phyloP scores from a whole-genome alignment of 2,888 invertebrate genomes.

The Epicampocera succincta region DNA sequence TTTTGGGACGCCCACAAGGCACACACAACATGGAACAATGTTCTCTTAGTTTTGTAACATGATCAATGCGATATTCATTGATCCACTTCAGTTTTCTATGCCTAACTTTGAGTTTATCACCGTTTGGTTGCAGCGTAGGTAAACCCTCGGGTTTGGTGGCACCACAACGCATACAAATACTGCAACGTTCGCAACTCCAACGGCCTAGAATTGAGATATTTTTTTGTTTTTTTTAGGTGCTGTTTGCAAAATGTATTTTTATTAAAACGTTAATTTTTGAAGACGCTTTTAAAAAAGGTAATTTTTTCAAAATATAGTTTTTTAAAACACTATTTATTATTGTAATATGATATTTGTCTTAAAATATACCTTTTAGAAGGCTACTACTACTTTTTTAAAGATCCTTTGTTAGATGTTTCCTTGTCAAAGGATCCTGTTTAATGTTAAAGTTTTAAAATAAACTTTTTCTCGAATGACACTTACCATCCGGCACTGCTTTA shows the following conservation, averaged over 20 bases:
- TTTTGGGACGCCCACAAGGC: constrained; percentile 78
- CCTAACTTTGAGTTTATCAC: constrained; percentile 72
- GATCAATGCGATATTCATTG: constrained; percentile 81
- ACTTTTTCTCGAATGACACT: constrained; percentile 69
- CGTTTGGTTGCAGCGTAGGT: constrained; percentile 69
- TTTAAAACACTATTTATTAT: too few relatives aligned
- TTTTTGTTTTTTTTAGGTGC: too few relatives aligned
- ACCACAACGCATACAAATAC: constrained; percentile 86
- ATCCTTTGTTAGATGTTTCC: too few relatives aligned
- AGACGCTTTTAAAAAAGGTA: too few relatives aligned
- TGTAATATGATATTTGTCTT: too few relatives aligned
- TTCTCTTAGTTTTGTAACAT: constrained; percentile 80
- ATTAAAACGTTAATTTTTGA: too few relatives aligned
- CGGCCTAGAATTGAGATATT: constrained; percentile 82
- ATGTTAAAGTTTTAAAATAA: background rate
- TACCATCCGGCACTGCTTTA: constrained; percentile 89
- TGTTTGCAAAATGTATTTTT: too few relatives aligned
- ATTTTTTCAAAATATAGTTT: too few relatives aligned
- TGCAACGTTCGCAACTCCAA: constrained; percentile 94
- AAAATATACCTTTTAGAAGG: too few relatives aligned
- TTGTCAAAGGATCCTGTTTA: background rate
- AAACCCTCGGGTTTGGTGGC: constrained; percentile 83
- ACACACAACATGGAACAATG: constrained; percentile 84
- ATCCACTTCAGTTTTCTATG: constrained; percentile 80
- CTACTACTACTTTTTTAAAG: too few relatives aligned